A percentile compares a stretch with the other conserved stretches of the same genome.
phyloP scores from a whole-genome alignment of 2,888 invertebrate genomes.

The Rhagonycha fulva region DNA sequence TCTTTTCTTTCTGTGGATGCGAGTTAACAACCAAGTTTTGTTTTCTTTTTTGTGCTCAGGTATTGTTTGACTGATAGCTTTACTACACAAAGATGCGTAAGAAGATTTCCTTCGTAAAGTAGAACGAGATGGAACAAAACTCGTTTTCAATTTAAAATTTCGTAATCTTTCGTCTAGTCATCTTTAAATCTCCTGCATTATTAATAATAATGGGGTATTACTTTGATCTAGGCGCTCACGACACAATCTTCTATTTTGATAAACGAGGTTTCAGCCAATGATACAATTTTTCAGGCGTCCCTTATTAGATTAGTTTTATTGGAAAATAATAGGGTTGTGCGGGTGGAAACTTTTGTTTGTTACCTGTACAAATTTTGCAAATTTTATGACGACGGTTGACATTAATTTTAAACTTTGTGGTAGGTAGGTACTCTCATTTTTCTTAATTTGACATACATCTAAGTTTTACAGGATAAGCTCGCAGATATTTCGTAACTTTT shows the following conservation, averaged over 20 bases:
- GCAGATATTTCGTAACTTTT: background rate
- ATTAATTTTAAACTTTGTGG: background rate
- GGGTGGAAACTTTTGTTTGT: background rate
- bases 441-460: background rate
- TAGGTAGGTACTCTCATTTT: background rate
- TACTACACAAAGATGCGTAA: background rate
- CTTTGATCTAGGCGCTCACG: conserved; percentile 11
- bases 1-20: conserved; percentile 11
- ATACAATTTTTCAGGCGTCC: background rate
- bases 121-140: background rate
- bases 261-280: background rate
- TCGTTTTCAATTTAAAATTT: conserved; percentile 1
- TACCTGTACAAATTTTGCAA: background rate
- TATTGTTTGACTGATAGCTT: background rate
- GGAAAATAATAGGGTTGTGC: background rate
- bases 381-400: background rate
- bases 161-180: conserved; percentile 8
- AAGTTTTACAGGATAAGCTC: background rate
- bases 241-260: background rate
- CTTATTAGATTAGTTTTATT: background rate
- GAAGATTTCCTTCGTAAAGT: background rate
- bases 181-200: conserved; percentile 5
- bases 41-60: conserved; percentile 4
- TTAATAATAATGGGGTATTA: conserved; percentile 14
- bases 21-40: conserved; percentile 12